phyloP scores from a whole-genome alignment of 1,140 invertebrate species.

The Pollicipes pollicipes region DNA sequence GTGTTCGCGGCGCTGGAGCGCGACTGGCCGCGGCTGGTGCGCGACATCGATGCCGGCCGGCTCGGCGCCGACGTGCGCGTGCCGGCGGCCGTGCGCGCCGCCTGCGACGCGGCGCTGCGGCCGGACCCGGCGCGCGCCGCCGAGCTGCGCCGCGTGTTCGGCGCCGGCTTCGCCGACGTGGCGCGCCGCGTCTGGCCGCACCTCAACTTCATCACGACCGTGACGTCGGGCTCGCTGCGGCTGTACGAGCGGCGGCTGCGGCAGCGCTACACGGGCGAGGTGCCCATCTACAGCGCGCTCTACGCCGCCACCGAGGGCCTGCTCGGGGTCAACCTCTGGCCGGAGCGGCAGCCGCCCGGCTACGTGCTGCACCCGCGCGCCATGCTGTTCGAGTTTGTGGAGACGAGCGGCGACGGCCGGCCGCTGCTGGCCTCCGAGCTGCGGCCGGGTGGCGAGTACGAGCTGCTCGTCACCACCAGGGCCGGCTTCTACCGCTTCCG shows the following conservation, averaged over 20 bases:
- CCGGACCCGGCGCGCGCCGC: constrained; percentile 23
- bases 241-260: constrained; percentile 22
- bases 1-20: constrained; percentile 22
- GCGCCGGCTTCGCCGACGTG: constrained; percentile 22
- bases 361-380: background rate
- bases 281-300: constrained; percentile 24
- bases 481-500: background rate
- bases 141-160: too few species aligned
- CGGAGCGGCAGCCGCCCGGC: background rate
- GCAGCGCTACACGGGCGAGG: constrained; percentile 22
- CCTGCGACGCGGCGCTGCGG: constrained; percentile 21
- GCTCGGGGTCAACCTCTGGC: constrained; percentile 22
- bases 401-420: background rate
- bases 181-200: constrained; percentile 25
- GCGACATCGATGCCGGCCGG: constrained; percentile 23
- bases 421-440: background rate
- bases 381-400: background rate
- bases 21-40: constrained; percentile 20
- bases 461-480: background rate
- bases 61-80: constrained; percentile 22
- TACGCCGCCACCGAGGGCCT: constrained; percentile 28
- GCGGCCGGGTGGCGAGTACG: background rate
- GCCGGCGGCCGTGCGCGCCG: constrained; percentile 18
- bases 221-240: constrained; percentile 25
- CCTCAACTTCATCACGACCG: constrained; percentile 22